phyloP scores from a whole-genome alignment of 2,888 invertebrate genomes.

The Polietes domitor region DNA sequence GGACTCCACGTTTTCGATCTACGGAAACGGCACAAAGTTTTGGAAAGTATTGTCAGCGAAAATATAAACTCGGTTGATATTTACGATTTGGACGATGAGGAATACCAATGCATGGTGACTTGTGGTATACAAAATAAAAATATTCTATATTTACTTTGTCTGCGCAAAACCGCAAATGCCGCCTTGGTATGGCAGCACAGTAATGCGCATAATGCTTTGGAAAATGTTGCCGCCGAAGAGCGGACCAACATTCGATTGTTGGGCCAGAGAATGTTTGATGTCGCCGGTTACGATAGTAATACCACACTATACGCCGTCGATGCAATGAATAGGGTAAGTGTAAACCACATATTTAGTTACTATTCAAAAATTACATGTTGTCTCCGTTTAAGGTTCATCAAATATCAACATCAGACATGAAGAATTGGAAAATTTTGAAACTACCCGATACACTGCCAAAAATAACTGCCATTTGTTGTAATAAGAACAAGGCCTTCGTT shows the following conservation, averaged over 20 bases:
- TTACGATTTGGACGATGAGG: constrained; percentile 73
- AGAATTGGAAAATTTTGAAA: constrained; percentile 73
- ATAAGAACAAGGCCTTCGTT: constrained; percentile 70
- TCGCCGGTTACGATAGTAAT: constrained; percentile 68
- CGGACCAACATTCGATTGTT: constrained; percentile 76
- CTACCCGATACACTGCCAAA: constrained; percentile 66
- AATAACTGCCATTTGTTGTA: constrained; percentile 74
- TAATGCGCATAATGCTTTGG: constrained; percentile 53
- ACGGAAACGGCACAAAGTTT: constrained; percentile 68
- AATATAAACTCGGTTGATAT: constrained; percentile 76
- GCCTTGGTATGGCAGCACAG: constrained; percentile 75
- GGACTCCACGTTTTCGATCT: constrained; percentile 78
- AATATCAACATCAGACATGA: constrained; percentile 70
- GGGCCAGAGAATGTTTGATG: constrained; percentile 73
- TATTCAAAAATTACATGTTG: too few relatives aligned
- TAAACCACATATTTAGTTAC: not conserved
- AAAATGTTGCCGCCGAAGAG: constrained; percentile 70
- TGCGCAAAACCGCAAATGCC: constrained; percentile 69
- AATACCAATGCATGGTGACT: constrained; percentile 77
- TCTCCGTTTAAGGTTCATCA: constrained; percentile 72
- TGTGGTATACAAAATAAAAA: constrained; percentile 75
- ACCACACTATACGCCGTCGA: constrained; percentile 75
- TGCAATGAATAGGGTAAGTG: constrained; percentile 75
- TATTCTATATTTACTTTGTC: constrained; percentile 75
- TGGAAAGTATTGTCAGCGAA: constrained; percentile 79